Conservation (phyloP, 2,797 vertebrate genomes). For the Periophthalmus magnuspinnatus region DNA sequence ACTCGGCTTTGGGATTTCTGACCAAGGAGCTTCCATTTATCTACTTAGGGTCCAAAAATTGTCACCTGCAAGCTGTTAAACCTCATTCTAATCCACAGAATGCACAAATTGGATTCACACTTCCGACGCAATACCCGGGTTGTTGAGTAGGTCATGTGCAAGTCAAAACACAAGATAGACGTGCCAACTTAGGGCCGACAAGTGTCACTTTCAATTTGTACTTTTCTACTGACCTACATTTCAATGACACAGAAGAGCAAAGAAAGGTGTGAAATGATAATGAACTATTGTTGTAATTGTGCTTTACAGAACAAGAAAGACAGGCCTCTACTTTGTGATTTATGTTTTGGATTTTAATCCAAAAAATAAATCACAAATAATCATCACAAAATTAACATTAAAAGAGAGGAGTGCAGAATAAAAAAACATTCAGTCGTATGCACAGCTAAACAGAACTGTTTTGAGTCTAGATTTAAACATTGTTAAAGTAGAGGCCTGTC, state of each 20-base stretch:
- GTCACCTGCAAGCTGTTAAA: constrained; percentile 73
- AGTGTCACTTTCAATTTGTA: constrained; percentile 57
- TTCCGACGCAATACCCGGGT: constrained; percentile 54
- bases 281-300: background rate
- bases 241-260: constrained; percentile 17
- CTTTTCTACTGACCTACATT: constrained; percentile 7
- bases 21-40: constrained; percentile 73
- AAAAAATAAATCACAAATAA: no score
- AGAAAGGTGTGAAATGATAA: background rate
- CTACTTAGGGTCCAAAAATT: constrained; percentile 74
- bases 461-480: no score
- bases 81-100: constrained; percentile 69
- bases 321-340: no score
- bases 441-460: no score
- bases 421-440: no score
- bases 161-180: constrained; percentile 41
- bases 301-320: no score
- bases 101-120: constrained; percentile 78
- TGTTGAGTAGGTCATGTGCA: constrained; percentile 44
- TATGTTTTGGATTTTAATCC: no score
- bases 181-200: constrained; percentile 63
- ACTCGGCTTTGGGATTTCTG: constrained; percentile 67
- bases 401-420: no score
- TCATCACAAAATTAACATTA: no score
- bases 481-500: no score